Conservation (phyloP, 2,113 vertebrate species). For the Barbus barbus region DNA sequence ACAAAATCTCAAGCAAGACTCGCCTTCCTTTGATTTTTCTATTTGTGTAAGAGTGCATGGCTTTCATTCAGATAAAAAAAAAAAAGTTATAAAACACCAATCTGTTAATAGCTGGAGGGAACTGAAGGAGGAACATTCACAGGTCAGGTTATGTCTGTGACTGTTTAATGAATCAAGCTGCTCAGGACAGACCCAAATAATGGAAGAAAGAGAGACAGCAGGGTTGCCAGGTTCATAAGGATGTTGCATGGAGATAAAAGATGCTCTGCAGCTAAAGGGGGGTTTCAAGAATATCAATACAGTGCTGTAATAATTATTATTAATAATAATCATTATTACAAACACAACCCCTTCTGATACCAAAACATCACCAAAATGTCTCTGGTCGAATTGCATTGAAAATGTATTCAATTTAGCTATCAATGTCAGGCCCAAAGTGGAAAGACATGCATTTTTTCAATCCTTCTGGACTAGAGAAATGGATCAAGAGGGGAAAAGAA, state of each 20-base stretch:
- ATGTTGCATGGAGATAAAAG: not conserved
- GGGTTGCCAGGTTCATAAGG: not conserved
- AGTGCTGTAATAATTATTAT: not conserved
- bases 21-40: not conserved
- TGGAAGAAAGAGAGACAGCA: not conserved
- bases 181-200: not conserved
- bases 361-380: not conserved
- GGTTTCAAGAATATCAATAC: not conserved
- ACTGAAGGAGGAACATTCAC: not conserved
- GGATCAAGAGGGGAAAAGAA: not conserved
- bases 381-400: not conserved
- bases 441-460: not conserved
- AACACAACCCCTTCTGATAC: not conserved
- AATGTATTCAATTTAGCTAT: not conserved
- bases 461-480: not conserved
- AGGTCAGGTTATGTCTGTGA: not conserved
- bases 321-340: not conserved
- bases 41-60: constrained; percentile 6
- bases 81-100: not conserved
- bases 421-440: not conserved
- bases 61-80: constrained; percentile 22
- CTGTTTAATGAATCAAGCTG: not conserved
- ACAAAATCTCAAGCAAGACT: not conserved
- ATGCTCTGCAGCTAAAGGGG: not conserved
- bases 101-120: not conserved